Percentiles rank a stretch among this genome's conserved stretches.
Conservation (phyloP, 2,113 vertebrate genomes). For the Syngnathoides biaculeatus region DNA sequence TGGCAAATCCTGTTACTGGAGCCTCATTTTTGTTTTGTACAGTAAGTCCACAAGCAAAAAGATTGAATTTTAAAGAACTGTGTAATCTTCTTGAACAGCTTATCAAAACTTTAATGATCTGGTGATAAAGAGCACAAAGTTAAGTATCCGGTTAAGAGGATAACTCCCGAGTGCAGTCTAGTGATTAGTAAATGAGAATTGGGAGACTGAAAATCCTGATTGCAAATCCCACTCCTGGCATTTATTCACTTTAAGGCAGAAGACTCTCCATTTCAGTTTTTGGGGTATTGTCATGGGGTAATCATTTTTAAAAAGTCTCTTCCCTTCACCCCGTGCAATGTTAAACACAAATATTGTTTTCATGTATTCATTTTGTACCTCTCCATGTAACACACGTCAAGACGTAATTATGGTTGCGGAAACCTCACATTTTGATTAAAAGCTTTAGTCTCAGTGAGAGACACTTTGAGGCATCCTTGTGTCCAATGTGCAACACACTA, state of each 20-base stretch:
- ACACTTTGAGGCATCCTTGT: slow-evolving; percentile 25
- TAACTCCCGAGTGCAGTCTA: slow-evolving; percentile 78
- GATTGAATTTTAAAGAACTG: slow-evolving; percentile 79
- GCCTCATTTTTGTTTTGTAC: slow-evolving; percentile 70
- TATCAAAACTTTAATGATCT: slow-evolving; percentile 84
- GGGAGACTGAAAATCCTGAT: slow-evolving; percentile 75
- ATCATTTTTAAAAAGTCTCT: slow-evolving; percentile 68
- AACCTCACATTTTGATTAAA: slow-evolving; percentile 49
- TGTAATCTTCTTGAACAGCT: slow-evolving; percentile 81
- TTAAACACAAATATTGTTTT: slow-evolving; percentile 57
- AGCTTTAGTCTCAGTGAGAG: slow-evolving; percentile 36
- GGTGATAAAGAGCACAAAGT: slow-evolving; percentile 81
- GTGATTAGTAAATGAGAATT: slow-evolving; percentile 81
- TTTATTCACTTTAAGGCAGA: slow-evolving; percentile 73
- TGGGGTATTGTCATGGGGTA: slow-evolving; percentile 68
- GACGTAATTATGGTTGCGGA: slow-evolving; percentile 57
- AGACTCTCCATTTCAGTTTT: slow-evolving; percentile 65
- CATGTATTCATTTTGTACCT: slow-evolving; percentile 64
- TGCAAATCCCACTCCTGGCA: slow-evolving; percentile 77
- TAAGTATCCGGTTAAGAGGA: slow-evolving; percentile 81
- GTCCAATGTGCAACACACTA: slow-evolving; percentile 27
- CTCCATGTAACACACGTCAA: slow-evolving; percentile 52
- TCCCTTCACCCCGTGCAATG: slow-evolving; percentile 47
- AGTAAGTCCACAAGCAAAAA: slow-evolving; percentile 65
- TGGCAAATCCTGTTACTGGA: slow-evolving; percentile 67